Conservation (phyloP, 2,888 invertebrate genomes). For the Acanthacorydalis orientalis region DNA sequence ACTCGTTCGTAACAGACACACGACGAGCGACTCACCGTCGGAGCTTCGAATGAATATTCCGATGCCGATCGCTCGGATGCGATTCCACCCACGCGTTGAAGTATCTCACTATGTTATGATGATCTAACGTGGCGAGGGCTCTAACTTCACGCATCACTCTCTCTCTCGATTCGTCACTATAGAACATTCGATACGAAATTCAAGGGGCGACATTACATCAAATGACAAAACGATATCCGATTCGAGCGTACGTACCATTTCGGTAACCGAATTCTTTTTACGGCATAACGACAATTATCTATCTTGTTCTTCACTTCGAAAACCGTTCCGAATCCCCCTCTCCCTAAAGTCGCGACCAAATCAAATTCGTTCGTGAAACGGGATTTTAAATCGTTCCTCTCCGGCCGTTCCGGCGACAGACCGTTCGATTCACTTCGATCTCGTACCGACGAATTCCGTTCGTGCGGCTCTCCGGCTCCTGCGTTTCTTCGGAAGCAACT, state of each 20-base stretch:
- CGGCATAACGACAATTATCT: conserved; percentile 87
- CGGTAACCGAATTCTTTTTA: conserved; percentile 83
- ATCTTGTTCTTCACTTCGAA: conserved; percentile 88
- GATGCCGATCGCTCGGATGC: conserved; percentile 76
- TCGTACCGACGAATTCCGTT: conserved; percentile 22
- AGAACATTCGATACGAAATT: conserved; percentile 9
- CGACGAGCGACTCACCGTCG: no score
- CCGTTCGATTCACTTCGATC: conserved; percentile 2
- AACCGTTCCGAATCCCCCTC: conserved; percentile 92
- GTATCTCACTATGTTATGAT: conserved; percentile 89
- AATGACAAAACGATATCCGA: no score
- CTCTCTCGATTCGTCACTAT: conserved; percentile 62
- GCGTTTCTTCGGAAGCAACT: conserved; percentile 32
- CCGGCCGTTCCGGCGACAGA: background rate
- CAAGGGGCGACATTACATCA: background rate
- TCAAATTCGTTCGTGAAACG: conserved; percentile 78
- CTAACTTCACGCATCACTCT: conserved; percentile 89
- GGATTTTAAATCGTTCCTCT: conserved; percentile 24
- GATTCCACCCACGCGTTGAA: conserved; percentile 91
- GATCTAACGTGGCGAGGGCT: conserved; percentile 86
- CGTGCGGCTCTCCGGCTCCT: conserved; percentile 21
- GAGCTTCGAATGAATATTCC: background rate
- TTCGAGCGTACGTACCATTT: conserved; percentile 35
- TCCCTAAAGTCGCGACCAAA: conserved; percentile 61
- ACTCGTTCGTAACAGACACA: no score